These are phyloP conservation scores for roundworm (Caenorhabditis elegans) DNA, from an alignment of 1,140 invertebrate species.

Conservation along the genomic window DNA sequence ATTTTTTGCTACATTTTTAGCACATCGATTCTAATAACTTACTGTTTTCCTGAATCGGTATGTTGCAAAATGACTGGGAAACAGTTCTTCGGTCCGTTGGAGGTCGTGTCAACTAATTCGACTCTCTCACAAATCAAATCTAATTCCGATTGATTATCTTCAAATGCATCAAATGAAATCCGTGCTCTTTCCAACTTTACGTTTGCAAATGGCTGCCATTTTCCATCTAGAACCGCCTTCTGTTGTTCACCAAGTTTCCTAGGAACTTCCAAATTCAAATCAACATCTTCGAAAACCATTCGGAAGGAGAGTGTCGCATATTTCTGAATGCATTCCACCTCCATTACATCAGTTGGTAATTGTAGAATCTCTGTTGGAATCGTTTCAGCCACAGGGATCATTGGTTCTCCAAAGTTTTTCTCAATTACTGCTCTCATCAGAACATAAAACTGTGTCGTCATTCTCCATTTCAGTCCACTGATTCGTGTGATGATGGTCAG, in stretches of 20 bases:
- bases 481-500: conserved; percentile 78
- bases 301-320: conserved; percentile 57
- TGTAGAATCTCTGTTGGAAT: conserved; percentile 55
- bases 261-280: conserved; percentile 74
- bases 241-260: background rate
- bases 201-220: conserved; percentile 49
- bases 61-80: conserved; percentile 87
- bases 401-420: conserved; percentile 86
- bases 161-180: conserved; percentile 57
- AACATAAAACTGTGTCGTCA: conserved; percentile 84
- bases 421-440: conserved; percentile 82
- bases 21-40: no score
- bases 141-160: conserved; percentile 56
- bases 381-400: conserved; percentile 73
- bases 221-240: conserved; percentile 75
- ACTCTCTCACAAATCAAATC: conserved; percentile 60
- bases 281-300: conserved; percentile 54
- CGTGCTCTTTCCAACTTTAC: conserved; percentile 52
- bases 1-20: no score
- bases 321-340: conserved; percentile 40
- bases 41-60: conserved; percentile 66
- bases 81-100: conserved; percentile 78
- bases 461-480: conserved; percentile 77
- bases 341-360: conserved; percentile 36
- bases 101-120: conserved; percentile 60